Conservation (phyloP, 92 coral and sea anemone species). For the Pocillopora grandis region DNA sequence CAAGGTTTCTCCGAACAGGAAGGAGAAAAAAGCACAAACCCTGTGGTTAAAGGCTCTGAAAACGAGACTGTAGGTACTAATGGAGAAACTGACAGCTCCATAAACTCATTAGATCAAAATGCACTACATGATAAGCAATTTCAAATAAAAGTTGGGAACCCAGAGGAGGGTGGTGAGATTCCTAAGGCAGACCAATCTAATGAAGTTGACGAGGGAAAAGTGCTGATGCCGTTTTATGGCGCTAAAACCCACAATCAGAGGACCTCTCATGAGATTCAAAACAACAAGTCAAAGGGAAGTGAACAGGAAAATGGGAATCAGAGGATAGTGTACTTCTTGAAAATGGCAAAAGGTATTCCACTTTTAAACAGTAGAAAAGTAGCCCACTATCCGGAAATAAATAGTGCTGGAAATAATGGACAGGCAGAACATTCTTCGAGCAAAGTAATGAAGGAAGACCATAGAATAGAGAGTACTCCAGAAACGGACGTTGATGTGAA, state of each 20-base stretch:
- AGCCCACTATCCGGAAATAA: neutral
- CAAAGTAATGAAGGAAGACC: neutral
- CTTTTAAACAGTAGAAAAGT: constrained; percentile 22
- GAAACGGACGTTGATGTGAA: neutral
- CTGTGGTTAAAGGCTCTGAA: neutral
- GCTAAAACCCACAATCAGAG: neutral
- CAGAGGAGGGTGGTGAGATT: constrained; percentile 6
- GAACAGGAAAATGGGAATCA: constrained; percentile 31
- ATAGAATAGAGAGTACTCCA: neutral
- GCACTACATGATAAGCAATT: neutral
- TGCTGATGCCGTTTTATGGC: neutral
- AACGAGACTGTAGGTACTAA: neutral
- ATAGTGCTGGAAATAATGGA: neutral
- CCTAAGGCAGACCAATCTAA: neutral
- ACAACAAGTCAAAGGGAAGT: neutral
- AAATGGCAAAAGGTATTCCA: constrained; percentile 47
- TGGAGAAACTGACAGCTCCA: neutral
- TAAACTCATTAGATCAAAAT: neutral
- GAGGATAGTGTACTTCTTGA: constrained; percentile 39
- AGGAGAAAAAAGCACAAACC: neutral
- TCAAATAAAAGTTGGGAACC: constrained; percentile 25
- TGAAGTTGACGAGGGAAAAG: neutral
- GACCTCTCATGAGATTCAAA: neutral
- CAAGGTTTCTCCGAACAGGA: neutral
- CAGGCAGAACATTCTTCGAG: neutral